Base-by-base conservation (phyloP, 1,140 invertebrate genomes). In the Drosophila pruinosa region DNA sequence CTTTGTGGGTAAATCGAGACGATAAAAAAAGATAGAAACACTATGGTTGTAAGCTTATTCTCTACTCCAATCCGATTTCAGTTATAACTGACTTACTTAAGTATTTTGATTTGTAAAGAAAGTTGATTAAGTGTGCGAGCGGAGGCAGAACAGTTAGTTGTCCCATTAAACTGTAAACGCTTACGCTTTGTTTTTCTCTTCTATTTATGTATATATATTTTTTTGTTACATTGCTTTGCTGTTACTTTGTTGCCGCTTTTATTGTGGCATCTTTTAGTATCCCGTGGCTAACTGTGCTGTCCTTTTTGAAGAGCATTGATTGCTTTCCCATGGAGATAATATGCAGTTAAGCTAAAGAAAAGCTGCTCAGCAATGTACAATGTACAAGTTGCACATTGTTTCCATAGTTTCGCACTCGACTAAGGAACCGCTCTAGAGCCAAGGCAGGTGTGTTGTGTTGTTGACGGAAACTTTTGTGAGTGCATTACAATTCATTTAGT, bases 291-390 rank as follows among this genome's bases (percentile, higher is more conserved):
- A 24, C 22, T 47, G 28, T 21, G 34, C 7, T 24, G 52, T 36
- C n/a, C 21, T 14, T 54, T 38, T 38, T 56, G 8, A 5, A 21
- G 2, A 6, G 24, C 41, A 45, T 70, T 64, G 67, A 64, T 64
- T 70, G 58, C 39, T 45, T 69, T 69, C 50, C 41, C 50, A 64
- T 64, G 34, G 59, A 64, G 59, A 70, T 70, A 70, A 70, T 63
- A 56, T 70, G 67, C 59, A 63, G 67, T 70, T 64, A 70, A 64
- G 31, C 59, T 28, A 22, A 31, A 41, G 24, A 28, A 53, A 64
- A 54, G 59, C 41, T 38, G 58, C 48, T 47, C 39, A 62, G 47
- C 41, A 52, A 52, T 62, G 65, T 43, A 52, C 54, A 12, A 21
- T 38, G 57, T 45, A 53, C 41, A 45, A 45, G 10, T 45, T 24